A percentile compares a stretch with the other conserved stretches of the same genome.
Conservation (phyloP, 2,797 vertebrate genomes). For the Thripadectes ignobilis region DNA sequence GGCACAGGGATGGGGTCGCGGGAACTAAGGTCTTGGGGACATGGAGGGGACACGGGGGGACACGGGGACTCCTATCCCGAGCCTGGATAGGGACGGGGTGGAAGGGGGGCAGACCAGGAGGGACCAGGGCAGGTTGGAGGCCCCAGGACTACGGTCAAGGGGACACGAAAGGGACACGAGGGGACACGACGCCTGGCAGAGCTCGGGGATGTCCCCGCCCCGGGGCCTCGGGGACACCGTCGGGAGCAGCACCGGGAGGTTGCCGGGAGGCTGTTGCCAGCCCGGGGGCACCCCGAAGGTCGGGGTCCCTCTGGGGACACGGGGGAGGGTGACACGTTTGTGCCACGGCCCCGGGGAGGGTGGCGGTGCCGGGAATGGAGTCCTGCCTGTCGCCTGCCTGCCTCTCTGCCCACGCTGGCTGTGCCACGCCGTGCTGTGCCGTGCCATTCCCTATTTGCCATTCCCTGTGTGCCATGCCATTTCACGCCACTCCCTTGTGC, state of each 20-base stretch:
- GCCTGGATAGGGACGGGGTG: neutral
- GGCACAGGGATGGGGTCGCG: too few species aligned
- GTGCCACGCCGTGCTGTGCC: neutral
- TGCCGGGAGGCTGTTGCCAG: neutral
- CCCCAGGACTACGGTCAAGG: neutral
- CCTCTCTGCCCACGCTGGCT: neutral
- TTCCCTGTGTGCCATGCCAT: neutral
- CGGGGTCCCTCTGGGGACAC: neutral
- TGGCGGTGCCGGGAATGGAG: neutral
- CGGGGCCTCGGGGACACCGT: neutral
- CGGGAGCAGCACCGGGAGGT: neutral
- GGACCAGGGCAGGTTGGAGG: neutral
- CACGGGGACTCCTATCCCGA: neutral
- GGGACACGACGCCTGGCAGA: neutral
- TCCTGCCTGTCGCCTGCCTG: neutral
- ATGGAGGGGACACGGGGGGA: too few species aligned
- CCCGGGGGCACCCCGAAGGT: neutral
- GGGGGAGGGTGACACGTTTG: neutral
- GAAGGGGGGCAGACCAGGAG: neutral
- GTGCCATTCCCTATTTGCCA: neutral
- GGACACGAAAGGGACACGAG: neutral
- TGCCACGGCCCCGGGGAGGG: neutral
- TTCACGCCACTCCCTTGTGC: neutral
- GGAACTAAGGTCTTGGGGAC: neutral
- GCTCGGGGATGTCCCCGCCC: neutral